Evolutionary conservation across 2,113 vertebrate species (phyloP).

Genomic region (Donacobius atricapilla): DNA sequence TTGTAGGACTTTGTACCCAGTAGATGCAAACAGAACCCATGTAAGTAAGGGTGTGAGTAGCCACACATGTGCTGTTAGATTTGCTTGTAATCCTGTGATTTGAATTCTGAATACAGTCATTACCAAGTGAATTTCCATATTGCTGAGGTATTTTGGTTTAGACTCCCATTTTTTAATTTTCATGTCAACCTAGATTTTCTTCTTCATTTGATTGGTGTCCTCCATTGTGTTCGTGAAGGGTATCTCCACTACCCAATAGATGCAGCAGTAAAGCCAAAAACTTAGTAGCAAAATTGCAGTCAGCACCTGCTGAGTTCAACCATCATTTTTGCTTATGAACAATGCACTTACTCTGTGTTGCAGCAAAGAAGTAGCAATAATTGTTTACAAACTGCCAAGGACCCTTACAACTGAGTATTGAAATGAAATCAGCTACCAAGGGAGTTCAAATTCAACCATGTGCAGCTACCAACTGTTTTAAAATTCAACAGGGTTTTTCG

Average conservation of each 20-base stretch:
- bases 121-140: neutral
- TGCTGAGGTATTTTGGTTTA: neutral
- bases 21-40: neutral
- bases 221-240: neutral
- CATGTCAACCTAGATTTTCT: neutral
- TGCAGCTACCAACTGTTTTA: neutral
- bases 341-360: neutral
- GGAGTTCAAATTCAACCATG: neutral
- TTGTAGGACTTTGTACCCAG: neutral
- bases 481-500: neutral
- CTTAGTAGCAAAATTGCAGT: neutral
- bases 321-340: neutral
- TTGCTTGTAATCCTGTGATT: neutral
- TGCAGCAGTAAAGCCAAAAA: neutral
- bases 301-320: neutral
- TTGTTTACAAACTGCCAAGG: neutral
- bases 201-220: neutral
- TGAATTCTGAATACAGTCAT: neutral
- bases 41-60: neutral
- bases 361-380: neutral
- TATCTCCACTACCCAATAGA: neutral
- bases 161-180: neutral
- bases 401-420: neutral
- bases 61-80: neutral
- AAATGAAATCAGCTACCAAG: neutral